A percentile compares a stretch with the other conserved stretches of the same genome.
These are phyloP conservation scores for Melitaea athalia DNA, from an alignment of 2,888 invertebrate species.

Conservation along the genomic window DNA sequence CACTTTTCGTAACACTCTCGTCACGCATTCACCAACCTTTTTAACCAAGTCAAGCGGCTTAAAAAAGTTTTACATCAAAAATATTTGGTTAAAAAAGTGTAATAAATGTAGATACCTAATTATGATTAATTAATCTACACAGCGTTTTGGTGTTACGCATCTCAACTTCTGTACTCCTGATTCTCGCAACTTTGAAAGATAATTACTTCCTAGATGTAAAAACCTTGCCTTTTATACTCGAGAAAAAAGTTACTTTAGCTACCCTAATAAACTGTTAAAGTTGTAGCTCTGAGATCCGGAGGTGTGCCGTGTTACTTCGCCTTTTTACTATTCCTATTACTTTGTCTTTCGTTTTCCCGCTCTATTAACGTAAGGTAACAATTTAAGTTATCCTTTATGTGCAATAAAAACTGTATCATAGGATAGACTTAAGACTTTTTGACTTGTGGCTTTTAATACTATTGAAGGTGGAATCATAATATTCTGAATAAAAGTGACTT, in stretches of 20 bases:
- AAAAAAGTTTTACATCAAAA: no score
- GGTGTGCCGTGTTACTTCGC: conserved; percentile 8
- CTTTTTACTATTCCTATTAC: conserved; percentile 10
- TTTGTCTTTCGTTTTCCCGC: conserved; percentile 1
- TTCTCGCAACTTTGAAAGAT: conserved; percentile 61
- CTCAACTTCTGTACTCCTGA: conserved; percentile 46
- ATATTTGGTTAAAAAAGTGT: neutral
- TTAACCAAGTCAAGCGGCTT: no score
- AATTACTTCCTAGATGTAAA: conserved; percentile 70
- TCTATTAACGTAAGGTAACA: neutral
- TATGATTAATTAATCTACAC: neutral
- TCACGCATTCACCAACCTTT: no score
- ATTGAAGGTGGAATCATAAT: neutral
- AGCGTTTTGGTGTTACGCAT: conserved; percentile 40
- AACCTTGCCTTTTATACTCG: conserved; percentile 55
- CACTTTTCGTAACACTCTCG: no score
- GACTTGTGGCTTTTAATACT: neutral
- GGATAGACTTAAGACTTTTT: neutral
- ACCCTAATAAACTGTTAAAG: conserved; percentile 42
- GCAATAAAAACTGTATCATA: neutral
- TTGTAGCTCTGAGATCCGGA: conserved; percentile 26
- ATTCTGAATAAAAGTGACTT: no score
- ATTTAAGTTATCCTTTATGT: conserved; percentile 2
- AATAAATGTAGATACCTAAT: neutral
- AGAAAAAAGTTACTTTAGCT: conserved; percentile 49